Evolutionary conservation across 2,797 vertebrate genomes (phyloP).

Genomic region (Vipera ursinii): DNA sequence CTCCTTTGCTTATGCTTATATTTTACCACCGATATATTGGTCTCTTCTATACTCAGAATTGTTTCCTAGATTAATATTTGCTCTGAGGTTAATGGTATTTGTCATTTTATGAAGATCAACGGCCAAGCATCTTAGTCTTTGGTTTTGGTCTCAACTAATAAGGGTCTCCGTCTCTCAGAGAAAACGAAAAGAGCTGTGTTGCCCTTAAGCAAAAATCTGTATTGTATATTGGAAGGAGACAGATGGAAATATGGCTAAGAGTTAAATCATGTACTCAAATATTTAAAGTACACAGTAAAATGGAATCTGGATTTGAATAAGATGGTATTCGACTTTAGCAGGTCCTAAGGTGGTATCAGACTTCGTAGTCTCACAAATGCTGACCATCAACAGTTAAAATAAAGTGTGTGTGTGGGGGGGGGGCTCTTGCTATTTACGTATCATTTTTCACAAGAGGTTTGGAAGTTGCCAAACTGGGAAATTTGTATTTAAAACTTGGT

Average conservation of each 20-base stretch:
- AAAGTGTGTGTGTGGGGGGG: not conserved
- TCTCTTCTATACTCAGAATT: not conserved
- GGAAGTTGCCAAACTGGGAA: not conserved
- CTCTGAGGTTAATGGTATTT: not conserved
- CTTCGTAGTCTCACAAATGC: not conserved
- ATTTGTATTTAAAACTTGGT: not conserved
- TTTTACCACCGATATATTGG: not conserved
- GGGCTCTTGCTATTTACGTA: not conserved
- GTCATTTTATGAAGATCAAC: not conserved
- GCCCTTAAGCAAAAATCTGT: not conserved
- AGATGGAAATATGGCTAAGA: not conserved
- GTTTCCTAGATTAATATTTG: not conserved
- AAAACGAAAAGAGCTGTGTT: not conserved
- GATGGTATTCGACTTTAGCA: not conserved
- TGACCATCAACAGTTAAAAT: constrained; percentile 10
- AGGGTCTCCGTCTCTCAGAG: not conserved
- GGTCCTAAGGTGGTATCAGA: not conserved
- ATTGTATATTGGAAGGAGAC: not conserved
- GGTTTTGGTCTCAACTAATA: not conserved
- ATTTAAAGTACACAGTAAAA: not conserved
- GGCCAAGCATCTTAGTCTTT: not conserved
- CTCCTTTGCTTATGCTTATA: not conserved
- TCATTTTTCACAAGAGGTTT: not conserved
- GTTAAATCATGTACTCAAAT: not conserved
- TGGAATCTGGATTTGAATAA: not conserved